phyloP scores from a whole-genome alignment of 2,797 vertebrate species.

The Prionace glauca region DNA sequence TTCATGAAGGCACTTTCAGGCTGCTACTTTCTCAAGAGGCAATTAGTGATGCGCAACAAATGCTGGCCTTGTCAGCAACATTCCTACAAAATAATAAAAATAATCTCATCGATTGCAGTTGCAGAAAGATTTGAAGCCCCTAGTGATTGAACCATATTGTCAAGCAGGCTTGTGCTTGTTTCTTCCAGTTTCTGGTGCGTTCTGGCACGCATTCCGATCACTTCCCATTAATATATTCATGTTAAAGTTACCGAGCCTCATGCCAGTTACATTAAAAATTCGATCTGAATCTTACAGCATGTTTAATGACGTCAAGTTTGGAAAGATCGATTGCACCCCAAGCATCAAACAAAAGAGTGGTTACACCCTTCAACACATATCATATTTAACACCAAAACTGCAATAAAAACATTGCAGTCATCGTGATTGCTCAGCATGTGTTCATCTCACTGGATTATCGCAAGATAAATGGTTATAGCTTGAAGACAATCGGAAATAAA shows the following conservation, averaged over 20 bases:
- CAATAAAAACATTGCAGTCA: not conserved
- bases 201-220: not conserved
- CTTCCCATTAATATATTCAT: constrained; percentile 31
- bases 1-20: too few relatives aligned
- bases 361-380: constrained; percentile 14
- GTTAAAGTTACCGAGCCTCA: not conserved
- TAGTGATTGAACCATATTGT: not conserved
- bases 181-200: constrained; percentile 13
- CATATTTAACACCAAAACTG: not conserved
- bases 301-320: constrained; percentile 5
- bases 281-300: not conserved
- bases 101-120: not conserved
- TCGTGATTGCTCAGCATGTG: not conserved
- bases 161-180: not conserved
- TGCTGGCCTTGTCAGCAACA: too few relatives aligned
- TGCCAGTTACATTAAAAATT: not conserved
- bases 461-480: not conserved
- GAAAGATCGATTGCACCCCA: constrained; percentile 7
- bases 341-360: not conserved
- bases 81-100: not conserved
- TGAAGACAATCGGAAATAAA: constrained; percentile 9
- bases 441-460: not conserved
- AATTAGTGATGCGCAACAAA: too few relatives aligned
- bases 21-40: too few relatives aligned
- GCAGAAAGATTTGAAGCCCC: not conserved